These are phyloP conservation scores for Trichonephila clavipes DNA, from an alignment of 1,140 invertebrate species.

Conservation along the genomic window DNA sequence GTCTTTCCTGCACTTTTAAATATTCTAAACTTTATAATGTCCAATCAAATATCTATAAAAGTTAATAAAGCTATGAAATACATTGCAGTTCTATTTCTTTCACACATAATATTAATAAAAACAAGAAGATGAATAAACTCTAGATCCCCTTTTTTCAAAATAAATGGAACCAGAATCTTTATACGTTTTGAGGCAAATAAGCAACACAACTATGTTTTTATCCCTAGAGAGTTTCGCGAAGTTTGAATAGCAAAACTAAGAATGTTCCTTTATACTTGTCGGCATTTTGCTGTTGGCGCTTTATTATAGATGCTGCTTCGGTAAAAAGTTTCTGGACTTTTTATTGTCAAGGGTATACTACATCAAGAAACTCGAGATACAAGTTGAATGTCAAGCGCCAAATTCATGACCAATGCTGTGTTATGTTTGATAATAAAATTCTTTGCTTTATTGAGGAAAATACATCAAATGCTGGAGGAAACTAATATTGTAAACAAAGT, in stretches of 20 bases:
- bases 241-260: constrained; percentile 52
- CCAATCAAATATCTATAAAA: no score
- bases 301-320: constrained; percentile 33
- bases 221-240: constrained; percentile 32
- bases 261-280: constrained; percentile 20
- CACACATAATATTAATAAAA: neutral
- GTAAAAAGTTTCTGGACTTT: constrained; percentile 57
- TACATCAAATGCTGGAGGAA: constrained; percentile 42
- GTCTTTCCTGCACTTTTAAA: no score
- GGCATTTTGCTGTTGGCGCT: constrained; percentile 39
- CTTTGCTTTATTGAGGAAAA: constrained; percentile 36
- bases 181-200: neutral
- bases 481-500: constrained; percentile 24
- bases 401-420: constrained; percentile 54
- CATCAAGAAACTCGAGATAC: constrained; percentile 61
- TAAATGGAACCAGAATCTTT: neutral
- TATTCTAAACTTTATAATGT: no score
- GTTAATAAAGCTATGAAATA: no score
- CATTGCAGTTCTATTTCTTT: neutral
- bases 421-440: constrained; percentile 63
- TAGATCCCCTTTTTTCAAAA: neutral
- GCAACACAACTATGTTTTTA: neutral
- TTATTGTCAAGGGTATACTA: constrained; percentile 68
- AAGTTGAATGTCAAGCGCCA: constrained; percentile 62
- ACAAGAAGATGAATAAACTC: neutral